A percentile compares a stretch with the other conserved stretches of the same genome.
Conservation (phyloP, 2,113 vertebrate species). For the Sclerurus mexicanus region DNA sequence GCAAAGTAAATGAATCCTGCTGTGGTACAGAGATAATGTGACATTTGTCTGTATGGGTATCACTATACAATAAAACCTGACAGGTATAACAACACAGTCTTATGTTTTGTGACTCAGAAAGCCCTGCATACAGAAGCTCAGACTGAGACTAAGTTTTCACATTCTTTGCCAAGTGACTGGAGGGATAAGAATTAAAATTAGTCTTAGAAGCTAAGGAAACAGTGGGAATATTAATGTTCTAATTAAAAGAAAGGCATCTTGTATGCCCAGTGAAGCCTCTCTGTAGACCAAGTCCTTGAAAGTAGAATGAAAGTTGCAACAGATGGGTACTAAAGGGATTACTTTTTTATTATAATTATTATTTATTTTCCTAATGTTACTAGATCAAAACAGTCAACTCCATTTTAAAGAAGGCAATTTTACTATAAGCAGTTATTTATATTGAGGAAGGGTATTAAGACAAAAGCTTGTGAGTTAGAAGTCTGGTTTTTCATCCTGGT, state of each 20-base stretch:
- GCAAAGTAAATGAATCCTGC: conserved; percentile 37
- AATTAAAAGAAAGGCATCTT: conserved; percentile 26
- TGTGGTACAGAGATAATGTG: conserved; percentile 55
- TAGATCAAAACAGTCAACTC: not conserved
- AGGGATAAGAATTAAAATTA: conserved; percentile 32
- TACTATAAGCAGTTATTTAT: not conserved
- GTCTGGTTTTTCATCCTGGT: not conserved
- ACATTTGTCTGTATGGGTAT: conserved; percentile 37
- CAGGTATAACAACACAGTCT: conserved; percentile 22
- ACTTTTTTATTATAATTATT: not conserved
- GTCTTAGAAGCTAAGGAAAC: conserved; percentile 13
- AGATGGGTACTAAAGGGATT: not conserved
- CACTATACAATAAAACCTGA: not conserved
- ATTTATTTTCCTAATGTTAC: not conserved
- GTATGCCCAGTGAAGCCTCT: not conserved
- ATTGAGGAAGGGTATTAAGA: not conserved
- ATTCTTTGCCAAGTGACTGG: conserved; percentile 43
- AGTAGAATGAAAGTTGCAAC: conserved; percentile 4
- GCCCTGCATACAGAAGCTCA: conserved; percentile 3
- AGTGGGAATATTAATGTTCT: conserved; percentile 50
- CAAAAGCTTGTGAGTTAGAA: not conserved
- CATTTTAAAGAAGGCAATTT: not conserved
- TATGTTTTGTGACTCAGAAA: conserved; percentile 14
- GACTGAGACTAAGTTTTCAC: not conserved
- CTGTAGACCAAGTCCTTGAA: conserved; percentile 8